Base-by-base conservation (phyloP, 2,113 vertebrate species). In the Cyanocitta stelleri region DNA sequence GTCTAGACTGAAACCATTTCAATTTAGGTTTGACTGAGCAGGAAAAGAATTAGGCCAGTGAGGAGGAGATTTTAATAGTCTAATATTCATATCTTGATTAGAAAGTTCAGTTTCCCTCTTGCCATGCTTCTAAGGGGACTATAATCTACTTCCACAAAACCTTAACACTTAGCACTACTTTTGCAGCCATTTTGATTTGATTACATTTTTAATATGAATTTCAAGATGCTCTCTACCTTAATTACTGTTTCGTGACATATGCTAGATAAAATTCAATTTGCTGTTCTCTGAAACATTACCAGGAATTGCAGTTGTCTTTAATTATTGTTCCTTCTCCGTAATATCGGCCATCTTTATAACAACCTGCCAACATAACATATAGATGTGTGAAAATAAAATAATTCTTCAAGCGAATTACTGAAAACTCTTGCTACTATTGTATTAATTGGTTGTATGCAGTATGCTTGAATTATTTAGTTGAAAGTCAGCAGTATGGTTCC, bases 281-380 rank as follows among this genome's bases (percentile, higher is more conserved):
- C 14, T 84, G 16, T 79, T 85, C 52, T 95, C 91, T 95, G 72
- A 92, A 93, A 92, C 76, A 44, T 98, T 98, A 98, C 98, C 98
- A 98, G 76, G 90, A 97, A 88, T 98, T 98, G 97, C 98, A 98
- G 97, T 98, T 98, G 93, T 98, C 98, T 96, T 97, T 98, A 94
- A 97, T 88, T 71, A 93, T 63, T 85, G 90, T 49, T 97, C 96
- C 97, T 97, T 98, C 97, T 98, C 93, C 93, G 16, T 98, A 97
- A 89, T 87, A 89, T n/a, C 51, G 95, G 44, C 95, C 97, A 84
- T 96, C 93, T 97, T 94, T 97, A 91, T 95, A 87, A 95, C 98
- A 98, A 97, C 97, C 98, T 98, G 97, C 44, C 85, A 97, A 97
- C 19, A 95, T 29, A 97, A 97, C 63, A 96, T 13, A 61, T 5